Evolutionary conservation across 2,797 vertebrate species (phyloP).

Genomic region (Semotilus atromaculatus): DNA sequence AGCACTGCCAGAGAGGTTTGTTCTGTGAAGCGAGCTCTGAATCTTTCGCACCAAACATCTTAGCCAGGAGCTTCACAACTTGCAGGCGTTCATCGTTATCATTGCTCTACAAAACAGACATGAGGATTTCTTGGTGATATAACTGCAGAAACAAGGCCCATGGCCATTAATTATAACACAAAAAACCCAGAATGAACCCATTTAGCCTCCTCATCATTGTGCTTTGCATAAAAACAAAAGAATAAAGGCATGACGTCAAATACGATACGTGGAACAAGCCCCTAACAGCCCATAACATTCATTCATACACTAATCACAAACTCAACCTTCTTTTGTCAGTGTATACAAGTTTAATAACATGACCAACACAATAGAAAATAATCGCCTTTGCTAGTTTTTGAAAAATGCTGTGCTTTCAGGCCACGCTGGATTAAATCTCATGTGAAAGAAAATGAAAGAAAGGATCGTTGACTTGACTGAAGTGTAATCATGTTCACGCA

Average conservation of each 20-base stretch:
- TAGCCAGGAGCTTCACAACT: constrained; percentile 96
- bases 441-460: constrained; percentile 9
- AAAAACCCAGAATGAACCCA: constrained; percentile 5
- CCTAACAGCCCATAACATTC: not conserved
- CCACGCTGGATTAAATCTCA: not conserved
- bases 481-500: constrained; percentile 21
- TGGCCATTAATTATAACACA: constrained; percentile 17
- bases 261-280: not conserved
- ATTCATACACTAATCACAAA: not conserved
- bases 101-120: constrained; percentile 86
- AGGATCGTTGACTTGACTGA: not conserved
- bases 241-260: not conserved
- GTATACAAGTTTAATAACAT: not conserved
- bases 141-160: constrained; percentile 11
- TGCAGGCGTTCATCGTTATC: constrained; percentile 98
- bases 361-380: not conserved
- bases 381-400: constrained; percentile 3
- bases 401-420: constrained; percentile 3
- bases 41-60: constrained; percentile 99
- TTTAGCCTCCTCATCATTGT: not conserved
- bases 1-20: constrained; percentile 99
- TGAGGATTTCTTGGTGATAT: constrained; percentile 20
- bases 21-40: constrained; percentile 96
- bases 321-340: not conserved
- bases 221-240: constrained; percentile 23